Percentiles rank a stretch among this genome's conserved stretches.
phyloP scores from a whole-genome alignment of 2,113 vertebrate genomes.

The Orientallactaga bullata region DNA sequence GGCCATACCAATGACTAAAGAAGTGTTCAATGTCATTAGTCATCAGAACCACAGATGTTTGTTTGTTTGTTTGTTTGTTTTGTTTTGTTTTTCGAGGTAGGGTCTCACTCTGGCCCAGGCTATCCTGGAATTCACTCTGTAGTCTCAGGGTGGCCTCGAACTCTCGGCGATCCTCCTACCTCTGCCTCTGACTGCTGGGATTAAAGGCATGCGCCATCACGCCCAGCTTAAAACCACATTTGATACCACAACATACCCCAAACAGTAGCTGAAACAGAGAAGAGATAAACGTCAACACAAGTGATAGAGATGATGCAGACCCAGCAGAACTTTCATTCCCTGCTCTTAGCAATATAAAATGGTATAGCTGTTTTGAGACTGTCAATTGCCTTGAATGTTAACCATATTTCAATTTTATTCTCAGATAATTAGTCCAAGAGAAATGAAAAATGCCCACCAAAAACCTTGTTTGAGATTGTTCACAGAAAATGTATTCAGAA shows the following conservation, averaged over 20 bases:
- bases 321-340: background rate
- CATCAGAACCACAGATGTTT: too few relatives aligned
- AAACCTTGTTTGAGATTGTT: background rate
- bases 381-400: conserved; percentile 53
- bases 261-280: background rate
- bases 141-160: too few relatives aligned
- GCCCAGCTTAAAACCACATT: background rate
- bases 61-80: too few relatives aligned
- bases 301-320: background rate
- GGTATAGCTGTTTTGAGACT: conserved; percentile 17
- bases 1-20: background rate
- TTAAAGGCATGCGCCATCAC: too few relatives aligned
- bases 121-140: too few relatives aligned
- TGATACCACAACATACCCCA: background rate
- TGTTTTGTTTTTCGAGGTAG: too few relatives aligned
- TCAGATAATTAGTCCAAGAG: conserved; percentile 48
- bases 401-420: conserved; percentile 41
- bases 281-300: background rate
- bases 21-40: background rate
- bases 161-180: too few relatives aligned
- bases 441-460: conserved; percentile 35
- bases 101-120: too few relatives aligned
- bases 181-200: too few relatives aligned
- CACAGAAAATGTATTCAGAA: conserved; percentile 26
- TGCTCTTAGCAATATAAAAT: background rate